phyloP scores from a whole-genome alignment of 2,888 invertebrate genomes.

The Beris chalybata region DNA sequence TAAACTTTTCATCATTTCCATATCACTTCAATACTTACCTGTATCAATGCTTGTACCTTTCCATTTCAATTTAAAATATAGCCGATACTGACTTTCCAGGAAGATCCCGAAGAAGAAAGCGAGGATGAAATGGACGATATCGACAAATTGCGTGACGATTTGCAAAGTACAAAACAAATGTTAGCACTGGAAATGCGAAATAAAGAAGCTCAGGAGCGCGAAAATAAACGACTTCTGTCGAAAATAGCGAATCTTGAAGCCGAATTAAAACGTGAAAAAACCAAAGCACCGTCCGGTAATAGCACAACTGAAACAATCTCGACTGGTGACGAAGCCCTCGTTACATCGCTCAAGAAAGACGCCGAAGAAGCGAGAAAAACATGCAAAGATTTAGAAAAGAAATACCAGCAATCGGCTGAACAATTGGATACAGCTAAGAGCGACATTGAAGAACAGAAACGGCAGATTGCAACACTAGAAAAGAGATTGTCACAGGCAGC shows the following conservation, averaged over 20 bases:
- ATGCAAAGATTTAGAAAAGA: conserved; percentile 78
- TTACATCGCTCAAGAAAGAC: conserved; percentile 71
- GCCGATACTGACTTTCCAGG: conserved; percentile 13
- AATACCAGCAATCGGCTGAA: conserved; percentile 74
- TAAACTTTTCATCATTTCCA: no score
- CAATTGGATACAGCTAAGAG: conserved; percentile 73
- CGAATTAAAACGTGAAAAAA: conserved; percentile 73
- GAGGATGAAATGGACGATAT: conserved; percentile 89
- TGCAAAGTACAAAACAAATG: conserved; percentile 90
- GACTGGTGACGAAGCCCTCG: conserved; percentile 65
- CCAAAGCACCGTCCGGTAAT: conserved; percentile 49
- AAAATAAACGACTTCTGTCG: conserved; percentile 80
- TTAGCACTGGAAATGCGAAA: conserved; percentile 82
- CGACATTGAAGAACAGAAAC: conserved; percentile 78
- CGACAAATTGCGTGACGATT: conserved; percentile 85
- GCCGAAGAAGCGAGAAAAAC: conserved; percentile 76
- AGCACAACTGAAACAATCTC: conserved; percentile 20
- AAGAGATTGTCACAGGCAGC: conserved; percentile 68
- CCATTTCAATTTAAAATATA: not conserved
- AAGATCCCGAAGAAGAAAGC: conserved; percentile 61
- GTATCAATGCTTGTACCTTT: no score
- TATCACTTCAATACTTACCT: no score
- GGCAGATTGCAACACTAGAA: conserved; percentile 75
- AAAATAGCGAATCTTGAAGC: conserved; percentile 80
- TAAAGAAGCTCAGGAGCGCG: conserved; percentile 81